phyloP scores from a whole-genome alignment of 2,113 vertebrate species.

The Spilogale gracilis region DNA sequence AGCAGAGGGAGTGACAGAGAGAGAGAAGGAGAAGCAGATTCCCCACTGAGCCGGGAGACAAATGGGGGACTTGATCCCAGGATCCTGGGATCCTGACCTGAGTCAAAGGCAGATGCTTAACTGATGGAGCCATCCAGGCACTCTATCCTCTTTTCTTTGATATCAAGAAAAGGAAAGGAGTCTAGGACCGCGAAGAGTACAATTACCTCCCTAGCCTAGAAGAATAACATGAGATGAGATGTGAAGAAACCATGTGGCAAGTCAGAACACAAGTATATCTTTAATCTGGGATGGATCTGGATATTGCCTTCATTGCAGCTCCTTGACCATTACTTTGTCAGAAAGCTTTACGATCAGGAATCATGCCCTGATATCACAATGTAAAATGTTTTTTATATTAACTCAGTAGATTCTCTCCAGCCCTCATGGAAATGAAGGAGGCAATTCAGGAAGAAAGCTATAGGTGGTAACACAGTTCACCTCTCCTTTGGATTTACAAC shows the following conservation, averaged over 20 bases:
- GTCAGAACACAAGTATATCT: background rate
- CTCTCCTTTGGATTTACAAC: constrained; percentile 73
- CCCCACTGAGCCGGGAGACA: no score
- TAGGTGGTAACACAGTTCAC: constrained; percentile 58
- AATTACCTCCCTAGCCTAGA: background rate
- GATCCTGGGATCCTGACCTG: no score
- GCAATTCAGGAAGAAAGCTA: constrained; percentile 73
- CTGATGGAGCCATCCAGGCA: background rate
- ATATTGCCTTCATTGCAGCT: background rate
- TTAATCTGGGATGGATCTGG: no score
- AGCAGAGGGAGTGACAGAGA: no score
- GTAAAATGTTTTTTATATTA: constrained; percentile 59
- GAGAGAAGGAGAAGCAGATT: no score
- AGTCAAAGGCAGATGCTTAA: no score
- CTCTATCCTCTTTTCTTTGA: background rate
- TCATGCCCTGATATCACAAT: background rate
- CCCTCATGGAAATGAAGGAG: constrained; percentile 72
- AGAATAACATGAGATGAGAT: background rate
- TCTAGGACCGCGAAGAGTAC: background rate
- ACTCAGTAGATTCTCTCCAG: constrained; percentile 42
- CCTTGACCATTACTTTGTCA: background rate
- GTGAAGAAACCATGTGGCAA: background rate
- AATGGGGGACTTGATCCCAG: no score
- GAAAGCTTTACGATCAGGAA: background rate
- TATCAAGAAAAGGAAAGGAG: background rate